A percentile compares a stretch with the other conserved stretches of the same genome.
Conservation (phyloP, 2,113 vertebrate genomes). For the Trichomycterus rosablanca region DNA sequence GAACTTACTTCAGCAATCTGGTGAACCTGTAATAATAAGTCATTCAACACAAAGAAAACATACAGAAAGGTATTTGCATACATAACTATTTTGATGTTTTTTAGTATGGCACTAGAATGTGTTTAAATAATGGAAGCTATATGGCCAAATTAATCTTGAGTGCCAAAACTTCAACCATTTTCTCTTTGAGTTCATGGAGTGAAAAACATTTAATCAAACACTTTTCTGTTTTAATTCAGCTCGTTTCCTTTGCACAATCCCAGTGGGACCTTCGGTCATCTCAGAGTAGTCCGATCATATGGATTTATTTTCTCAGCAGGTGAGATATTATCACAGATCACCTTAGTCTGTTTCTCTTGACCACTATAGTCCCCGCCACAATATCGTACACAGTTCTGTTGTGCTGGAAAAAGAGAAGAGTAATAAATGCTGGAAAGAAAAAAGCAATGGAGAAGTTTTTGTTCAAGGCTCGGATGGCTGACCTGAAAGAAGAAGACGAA, state of each 20-base stretch:
- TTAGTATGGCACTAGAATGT: no score
- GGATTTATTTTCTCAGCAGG: neutral
- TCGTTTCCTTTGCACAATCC: no score
- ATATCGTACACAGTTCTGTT: constrained; percentile 98
- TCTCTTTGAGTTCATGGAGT: constrained; percentile 6
- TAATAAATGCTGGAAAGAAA: constrained; percentile 97
- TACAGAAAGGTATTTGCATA: no score
- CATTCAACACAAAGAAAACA: no score
- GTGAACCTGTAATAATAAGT: no score
- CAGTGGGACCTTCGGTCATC: no score
- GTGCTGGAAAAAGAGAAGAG: constrained; percentile 96
- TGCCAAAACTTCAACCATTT: neutral
- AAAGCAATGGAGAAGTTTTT: constrained; percentile 99
- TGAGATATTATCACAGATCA: constrained; percentile 59
- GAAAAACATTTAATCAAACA: constrained; percentile 6
- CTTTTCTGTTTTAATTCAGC: no score
- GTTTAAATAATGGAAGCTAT: no score
- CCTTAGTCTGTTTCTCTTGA: constrained; percentile 85
- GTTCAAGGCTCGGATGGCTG: constrained; percentile 92
- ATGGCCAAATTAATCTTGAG: neutral
- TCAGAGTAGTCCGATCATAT: no score
- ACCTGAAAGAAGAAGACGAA: constrained; percentile 65
- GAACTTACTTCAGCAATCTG: no score
- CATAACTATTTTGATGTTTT: no score
- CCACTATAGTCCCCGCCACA: constrained; percentile 96